Evolutionary conservation across 2,888 invertebrate species (phyloP).

Genomic region (Neuroscelio doddi): DNA sequence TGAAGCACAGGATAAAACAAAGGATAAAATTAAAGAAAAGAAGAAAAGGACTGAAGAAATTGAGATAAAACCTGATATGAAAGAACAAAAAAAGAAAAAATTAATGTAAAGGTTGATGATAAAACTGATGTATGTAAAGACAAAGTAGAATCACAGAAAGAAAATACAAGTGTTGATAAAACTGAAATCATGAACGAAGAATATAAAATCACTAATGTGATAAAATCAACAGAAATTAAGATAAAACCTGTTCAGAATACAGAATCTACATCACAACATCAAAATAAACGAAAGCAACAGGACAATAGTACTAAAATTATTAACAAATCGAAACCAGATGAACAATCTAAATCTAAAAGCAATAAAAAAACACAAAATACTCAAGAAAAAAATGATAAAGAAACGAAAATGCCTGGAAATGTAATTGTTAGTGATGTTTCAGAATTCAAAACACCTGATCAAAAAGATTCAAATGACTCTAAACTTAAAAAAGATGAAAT

Average conservation of each 20-base stretch:
- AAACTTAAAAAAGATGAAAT: conserved; percentile 12
- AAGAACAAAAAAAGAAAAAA: neutral
- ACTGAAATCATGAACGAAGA: conserved; percentile 57
- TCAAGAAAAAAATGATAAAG: neutral
- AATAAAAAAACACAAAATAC: neutral
- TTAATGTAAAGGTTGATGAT: conserved; percentile 1
- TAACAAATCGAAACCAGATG: neutral
- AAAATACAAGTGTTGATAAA: too few relatives aligned
- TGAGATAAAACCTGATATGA: conserved; percentile 49
- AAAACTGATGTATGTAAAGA: conserved; percentile 48
- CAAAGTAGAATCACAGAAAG: conserved; percentile 67
- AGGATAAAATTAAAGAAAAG: conserved; percentile 33
- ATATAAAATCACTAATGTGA: neutral
- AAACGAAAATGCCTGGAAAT: conserved; percentile 3
- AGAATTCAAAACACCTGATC: too few relatives aligned
- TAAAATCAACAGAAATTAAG: neutral
- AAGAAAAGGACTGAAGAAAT: conserved; percentile 48
- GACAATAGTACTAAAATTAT: neutral
- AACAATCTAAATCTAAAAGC: neutral
- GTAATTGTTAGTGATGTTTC: neutral
- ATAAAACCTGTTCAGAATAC: too few relatives aligned
- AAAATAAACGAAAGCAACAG: conserved; percentile 1
- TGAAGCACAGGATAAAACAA: conserved; percentile 23
- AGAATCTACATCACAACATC: neutral
- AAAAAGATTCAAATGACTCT: neutral